Evolutionary conservation across 1,140 invertebrate species (phyloP).

Genomic region (Sarcophaga bullata): DNA sequence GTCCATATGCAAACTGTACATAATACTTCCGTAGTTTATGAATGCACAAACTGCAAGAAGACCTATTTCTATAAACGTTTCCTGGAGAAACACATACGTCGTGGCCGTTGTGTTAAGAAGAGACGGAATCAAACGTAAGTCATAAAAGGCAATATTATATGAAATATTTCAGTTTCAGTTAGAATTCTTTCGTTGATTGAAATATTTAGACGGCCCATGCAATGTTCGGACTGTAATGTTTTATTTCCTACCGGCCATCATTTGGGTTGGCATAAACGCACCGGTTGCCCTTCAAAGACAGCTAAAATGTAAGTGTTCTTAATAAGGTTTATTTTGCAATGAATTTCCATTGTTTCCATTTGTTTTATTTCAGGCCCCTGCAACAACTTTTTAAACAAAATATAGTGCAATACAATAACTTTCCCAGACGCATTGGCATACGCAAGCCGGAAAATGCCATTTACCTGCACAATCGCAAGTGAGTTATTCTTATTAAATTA

Average conservation of each 20-base stretch:
- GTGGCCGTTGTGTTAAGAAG: slow-evolving; percentile 64
- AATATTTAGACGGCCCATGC: slow-evolving; percentile 59
- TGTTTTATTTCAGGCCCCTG: slow-evolving; percentile 52
- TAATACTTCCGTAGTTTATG: slow-evolving; percentile 59
- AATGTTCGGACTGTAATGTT: slow-evolving; percentile 63
- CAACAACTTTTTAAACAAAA: slow-evolving; percentile 64
- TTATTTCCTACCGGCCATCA: slow-evolving; percentile 64
- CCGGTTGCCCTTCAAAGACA: slow-evolving; percentile 62
- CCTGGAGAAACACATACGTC: slow-evolving; percentile 61
- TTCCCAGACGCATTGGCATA: slow-evolving; percentile 56
- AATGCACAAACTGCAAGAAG: slow-evolving; percentile 63
- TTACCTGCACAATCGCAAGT: slow-evolving; percentile 62
- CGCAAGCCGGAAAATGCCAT: slow-evolving; percentile 56
- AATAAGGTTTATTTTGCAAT: background rate
- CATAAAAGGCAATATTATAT: background rate
- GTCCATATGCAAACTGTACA: slow-evolving; percentile 64
- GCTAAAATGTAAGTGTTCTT: slow-evolving; percentile 58
- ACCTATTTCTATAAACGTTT: slow-evolving; percentile 64
- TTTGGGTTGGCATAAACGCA: slow-evolving; percentile 63
- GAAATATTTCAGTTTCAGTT: background rate
- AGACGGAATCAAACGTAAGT: slow-evolving; percentile 63
- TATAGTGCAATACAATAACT: slow-evolving; percentile 63
- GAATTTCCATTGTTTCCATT: background rate
- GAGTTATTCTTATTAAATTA: slow-evolving; percentile 35
- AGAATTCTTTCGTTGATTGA: slow-evolving; percentile 22